Evolutionary conservation across 2,113 vertebrate species (phyloP).

Genomic region (Chelonoidis abingdonii): DNA sequence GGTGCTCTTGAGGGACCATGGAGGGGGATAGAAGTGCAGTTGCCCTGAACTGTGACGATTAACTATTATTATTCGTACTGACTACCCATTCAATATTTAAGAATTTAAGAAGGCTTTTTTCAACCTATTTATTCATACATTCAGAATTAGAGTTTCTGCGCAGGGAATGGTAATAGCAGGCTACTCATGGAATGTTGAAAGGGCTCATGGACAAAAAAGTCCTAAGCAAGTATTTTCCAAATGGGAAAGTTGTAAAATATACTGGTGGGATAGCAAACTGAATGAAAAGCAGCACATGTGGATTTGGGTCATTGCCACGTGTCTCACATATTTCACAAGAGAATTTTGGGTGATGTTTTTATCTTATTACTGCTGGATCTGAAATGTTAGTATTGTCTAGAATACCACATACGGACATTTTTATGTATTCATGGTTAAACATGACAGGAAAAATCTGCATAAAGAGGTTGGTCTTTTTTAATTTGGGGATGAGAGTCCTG

Average conservation of each 20-base stretch:
- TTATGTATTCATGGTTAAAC: not conserved
- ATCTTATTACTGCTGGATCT: not conserved
- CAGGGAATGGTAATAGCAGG: not conserved
- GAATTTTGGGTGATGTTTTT: not conserved
- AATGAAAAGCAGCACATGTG: not conserved
- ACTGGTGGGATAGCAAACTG: not conserved
- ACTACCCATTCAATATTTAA: not conserved
- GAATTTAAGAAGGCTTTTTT: not conserved
- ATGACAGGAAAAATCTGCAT: not conserved
- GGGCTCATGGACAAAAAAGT: not conserved
- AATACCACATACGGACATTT: accelerated
- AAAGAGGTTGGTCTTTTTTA: not conserved
- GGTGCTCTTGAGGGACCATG: not conserved
- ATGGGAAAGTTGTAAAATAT: not conserved
- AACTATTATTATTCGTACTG: not conserved
- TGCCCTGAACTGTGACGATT: not conserved
- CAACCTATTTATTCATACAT: not conserved
- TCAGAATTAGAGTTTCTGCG: not conserved
- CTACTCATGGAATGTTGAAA: not conserved
- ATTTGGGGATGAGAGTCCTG: not conserved
- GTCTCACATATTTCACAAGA: accelerated
- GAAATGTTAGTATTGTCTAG: not conserved
- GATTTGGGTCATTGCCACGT: not conserved
- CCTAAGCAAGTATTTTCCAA: not conserved
- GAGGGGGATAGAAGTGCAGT: not conserved